A percentile compares a stretch with the other conserved stretches of the same genome.
phyloP scores from a whole-genome alignment of 2,113 vertebrate genomes.

The Montifringilla adamsi region DNA sequence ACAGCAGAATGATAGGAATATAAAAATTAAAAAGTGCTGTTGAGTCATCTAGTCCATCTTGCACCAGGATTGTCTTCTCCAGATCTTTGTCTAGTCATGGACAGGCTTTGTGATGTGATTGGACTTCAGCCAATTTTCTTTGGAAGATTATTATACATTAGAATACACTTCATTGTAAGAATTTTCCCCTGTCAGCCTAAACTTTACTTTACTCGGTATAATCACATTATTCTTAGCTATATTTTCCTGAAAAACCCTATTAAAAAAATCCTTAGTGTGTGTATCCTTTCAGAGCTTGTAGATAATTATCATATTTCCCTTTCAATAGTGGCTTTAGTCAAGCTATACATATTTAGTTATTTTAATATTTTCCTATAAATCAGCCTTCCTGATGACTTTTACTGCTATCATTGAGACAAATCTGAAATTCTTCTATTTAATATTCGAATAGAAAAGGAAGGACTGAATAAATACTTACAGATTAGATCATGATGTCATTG shows the following conservation, averaged over 20 bases:
- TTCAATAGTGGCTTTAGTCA: constrained; percentile 29
- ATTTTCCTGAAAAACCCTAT: constrained; percentile 40
- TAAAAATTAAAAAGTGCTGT: neutral
- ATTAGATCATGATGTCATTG: constrained; percentile 9
- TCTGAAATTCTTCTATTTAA: constrained; percentile 37
- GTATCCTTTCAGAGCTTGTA: constrained; percentile 19
- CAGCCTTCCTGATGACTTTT: neutral
- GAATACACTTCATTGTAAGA: constrained; percentile 21
- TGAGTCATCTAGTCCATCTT: constrained; percentile 41
- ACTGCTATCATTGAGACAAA: constrained; percentile 7
- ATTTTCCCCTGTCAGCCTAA: constrained; percentile 22
- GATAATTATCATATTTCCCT: constrained; percentile 41
- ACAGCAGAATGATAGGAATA: constrained; percentile 37
- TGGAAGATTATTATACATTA: constrained; percentile 44
- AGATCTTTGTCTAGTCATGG: neutral
- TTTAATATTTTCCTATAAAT: constrained; percentile 47
- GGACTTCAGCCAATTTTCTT: constrained; percentile 27
- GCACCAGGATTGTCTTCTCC: constrained; percentile 8
- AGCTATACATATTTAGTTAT: constrained; percentile 37
- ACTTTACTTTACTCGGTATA: constrained; percentile 37
- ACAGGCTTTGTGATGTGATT: neutral
- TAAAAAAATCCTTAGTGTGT: neutral
- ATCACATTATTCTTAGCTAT: constrained; percentile 36
- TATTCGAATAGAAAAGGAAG: constrained; percentile 14
- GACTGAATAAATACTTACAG: constrained; percentile 4